A percentile compares a stretch with the other conserved stretches of the same genome.
phyloP scores from a whole-genome alignment of 2,797 vertebrate species.

The Acomys russatus region DNA sequence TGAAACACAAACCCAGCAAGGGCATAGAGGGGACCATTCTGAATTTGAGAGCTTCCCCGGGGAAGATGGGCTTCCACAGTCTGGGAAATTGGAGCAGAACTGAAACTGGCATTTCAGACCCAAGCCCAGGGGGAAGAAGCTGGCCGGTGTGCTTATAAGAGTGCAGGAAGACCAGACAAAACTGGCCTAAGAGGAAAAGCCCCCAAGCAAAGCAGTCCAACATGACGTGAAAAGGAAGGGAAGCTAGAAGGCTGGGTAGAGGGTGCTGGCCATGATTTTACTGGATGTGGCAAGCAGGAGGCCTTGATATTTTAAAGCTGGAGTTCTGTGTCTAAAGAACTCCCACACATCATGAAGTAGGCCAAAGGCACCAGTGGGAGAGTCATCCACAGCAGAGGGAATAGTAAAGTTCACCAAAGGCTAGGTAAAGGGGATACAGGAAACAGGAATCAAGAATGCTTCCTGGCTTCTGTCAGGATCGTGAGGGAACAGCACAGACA shows the following conservation, averaged over 20 bases:
- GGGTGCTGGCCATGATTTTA: background rate
- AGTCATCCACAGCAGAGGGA: background rate
- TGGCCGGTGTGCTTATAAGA: no score
- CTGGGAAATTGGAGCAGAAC: background rate
- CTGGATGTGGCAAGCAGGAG: background rate
- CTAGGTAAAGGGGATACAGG: accelerated
- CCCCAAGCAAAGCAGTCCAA: background rate
- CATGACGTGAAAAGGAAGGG: background rate
- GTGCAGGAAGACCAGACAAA: background rate
- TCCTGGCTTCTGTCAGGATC: background rate
- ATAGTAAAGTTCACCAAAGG: no score
- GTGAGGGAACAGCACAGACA: background rate
- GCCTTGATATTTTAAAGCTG: background rate
- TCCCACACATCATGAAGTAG: background rate
- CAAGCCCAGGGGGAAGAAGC: background rate
- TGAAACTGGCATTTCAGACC: background rate
- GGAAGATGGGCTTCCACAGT: background rate
- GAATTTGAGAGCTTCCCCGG: background rate
- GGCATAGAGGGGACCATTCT: no score
- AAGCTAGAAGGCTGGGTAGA: background rate
- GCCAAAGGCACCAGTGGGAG: background rate
- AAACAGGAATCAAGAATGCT: background rate
- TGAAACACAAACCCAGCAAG: background rate
- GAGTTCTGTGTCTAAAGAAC: background rate
- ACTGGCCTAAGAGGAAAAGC: background rate